These are phyloP conservation scores for Elysia crispata DNA, from an alignment of 2,888 invertebrate species.

Conservation along the genomic window DNA sequence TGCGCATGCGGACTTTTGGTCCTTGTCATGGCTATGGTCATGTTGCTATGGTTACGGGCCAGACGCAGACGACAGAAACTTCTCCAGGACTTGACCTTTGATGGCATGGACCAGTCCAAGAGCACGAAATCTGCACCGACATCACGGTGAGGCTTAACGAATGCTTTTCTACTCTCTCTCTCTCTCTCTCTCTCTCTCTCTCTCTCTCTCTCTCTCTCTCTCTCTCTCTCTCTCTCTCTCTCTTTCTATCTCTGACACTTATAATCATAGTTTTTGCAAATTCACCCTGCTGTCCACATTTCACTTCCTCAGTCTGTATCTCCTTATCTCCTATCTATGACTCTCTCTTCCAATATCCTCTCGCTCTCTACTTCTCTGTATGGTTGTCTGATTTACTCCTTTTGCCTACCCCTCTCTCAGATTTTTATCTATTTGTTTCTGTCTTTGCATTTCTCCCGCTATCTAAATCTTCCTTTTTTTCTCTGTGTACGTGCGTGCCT, in stretches of 20 bases:
- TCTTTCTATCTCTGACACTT: not conserved
- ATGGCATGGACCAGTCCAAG: conserved; percentile 31
- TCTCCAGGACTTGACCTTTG: conserved; percentile 30
- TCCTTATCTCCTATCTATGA: not conserved
- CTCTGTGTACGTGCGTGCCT: not conserved
- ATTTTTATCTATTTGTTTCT: conserved; percentile 11
- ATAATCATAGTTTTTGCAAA: no score
- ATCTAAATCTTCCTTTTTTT: not conserved
- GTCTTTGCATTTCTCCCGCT: conserved; percentile 1
- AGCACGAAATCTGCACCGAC: conserved; percentile 40
- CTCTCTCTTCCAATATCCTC: conserved; percentile 12
- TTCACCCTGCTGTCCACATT: conserved; percentile 1
- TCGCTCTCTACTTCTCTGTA: conserved; percentile 10
- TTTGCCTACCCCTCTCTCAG: conserved; percentile 13
- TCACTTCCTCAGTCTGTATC: conserved; percentile 15
- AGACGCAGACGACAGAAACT: conserved; percentile 32
- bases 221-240: conserved; percentile 1
- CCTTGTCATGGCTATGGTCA: conserved; percentile 5
- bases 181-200: conserved; percentile 18
- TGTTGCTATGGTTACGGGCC: conserved; percentile 21
- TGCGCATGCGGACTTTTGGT: not conserved
- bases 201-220: conserved; percentile 11
- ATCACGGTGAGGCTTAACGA: conserved; percentile 22
- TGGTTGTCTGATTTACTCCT: no score
- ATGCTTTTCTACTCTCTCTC: conserved; percentile 6